phyloP scores from a whole-genome alignment of 2,113 vertebrate species.

The Chlorocebus sabaeus region DNA sequence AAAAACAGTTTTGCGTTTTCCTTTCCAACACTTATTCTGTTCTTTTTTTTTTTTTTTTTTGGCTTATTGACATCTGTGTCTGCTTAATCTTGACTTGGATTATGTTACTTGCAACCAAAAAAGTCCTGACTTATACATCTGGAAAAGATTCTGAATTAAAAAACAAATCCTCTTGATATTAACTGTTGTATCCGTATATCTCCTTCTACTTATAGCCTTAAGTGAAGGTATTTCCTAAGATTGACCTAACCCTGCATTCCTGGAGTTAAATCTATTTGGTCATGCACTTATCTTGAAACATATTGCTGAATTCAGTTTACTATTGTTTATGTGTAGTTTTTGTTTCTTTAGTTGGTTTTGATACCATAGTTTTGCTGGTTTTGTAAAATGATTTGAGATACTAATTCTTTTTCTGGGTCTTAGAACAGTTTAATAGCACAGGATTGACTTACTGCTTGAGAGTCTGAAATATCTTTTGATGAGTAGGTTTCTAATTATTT shows the following conservation, averaged over 20 bases:
- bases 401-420: not conserved
- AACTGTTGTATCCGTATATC: not conserved
- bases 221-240: not conserved
- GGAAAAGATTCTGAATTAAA: not conserved
- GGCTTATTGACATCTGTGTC: not conserved
- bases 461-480: not conserved
- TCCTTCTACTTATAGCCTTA: not conserved
- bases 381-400: not conserved
- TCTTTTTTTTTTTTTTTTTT: not conserved
- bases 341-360: slow-evolving; percentile 17
- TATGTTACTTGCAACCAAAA: not conserved
- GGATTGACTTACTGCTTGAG: not conserved
- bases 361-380: not conserved
- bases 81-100: not conserved
- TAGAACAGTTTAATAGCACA: not conserved
- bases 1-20: not conserved
- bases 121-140: not conserved
- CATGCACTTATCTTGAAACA: not conserved
- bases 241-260: not conserved
- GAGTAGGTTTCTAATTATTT: not conserved
- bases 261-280: not conserved
- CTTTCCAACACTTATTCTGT: not conserved
- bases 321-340: not conserved
- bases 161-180: not conserved
- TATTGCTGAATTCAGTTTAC: not conserved